These are phyloP conservation scores for Chlorops oryzae DNA, from an alignment of 1,140 invertebrate genomes.

Conservation along the genomic window DNA sequence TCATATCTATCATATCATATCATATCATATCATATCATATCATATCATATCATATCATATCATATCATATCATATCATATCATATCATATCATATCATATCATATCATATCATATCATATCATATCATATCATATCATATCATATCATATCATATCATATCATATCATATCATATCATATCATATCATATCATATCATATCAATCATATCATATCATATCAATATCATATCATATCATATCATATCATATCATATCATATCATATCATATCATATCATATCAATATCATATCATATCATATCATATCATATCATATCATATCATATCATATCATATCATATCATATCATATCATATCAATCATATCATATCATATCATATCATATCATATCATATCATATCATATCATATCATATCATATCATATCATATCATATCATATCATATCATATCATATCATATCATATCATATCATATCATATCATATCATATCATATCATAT, in stretches of 20 bases:
- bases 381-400: not conserved
- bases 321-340: not conserved
- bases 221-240: not conserved
- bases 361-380: not conserved
- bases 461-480: not conserved
- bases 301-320: not conserved
- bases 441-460: not conserved
- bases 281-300: not conserved
- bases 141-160: not conserved
- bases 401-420: not conserved
- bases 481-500: not conserved
- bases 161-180: not conserved
- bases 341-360: not conserved
- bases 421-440: not conserved
- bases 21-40: not conserved
- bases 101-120: not conserved
- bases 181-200: not conserved
- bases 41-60: not conserved
- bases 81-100: not conserved
- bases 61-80: not conserved
- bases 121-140: not conserved
- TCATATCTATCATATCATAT: too few relatives aligned
- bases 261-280: not conserved
- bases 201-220: not conserved
- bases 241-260: not conserved